phyloP scores from a whole-genome alignment of 1,140 invertebrate genomes.

The Leguminivora glycinivorella region DNA sequence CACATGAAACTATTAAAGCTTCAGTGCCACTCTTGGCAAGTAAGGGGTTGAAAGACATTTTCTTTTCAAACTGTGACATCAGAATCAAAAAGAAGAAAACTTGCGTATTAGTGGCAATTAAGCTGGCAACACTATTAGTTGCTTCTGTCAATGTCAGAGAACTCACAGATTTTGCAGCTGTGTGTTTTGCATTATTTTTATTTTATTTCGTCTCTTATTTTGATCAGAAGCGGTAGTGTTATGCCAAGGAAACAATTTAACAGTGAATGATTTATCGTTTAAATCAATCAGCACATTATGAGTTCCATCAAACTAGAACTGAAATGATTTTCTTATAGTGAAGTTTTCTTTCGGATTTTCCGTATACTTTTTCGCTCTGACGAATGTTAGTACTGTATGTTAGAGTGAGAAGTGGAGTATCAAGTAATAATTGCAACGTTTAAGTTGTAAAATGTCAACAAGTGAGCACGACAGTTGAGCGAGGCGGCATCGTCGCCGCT shows the following conservation, averaged over 20 bases:
- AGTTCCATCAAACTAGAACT: not conserved
- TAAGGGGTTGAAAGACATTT: too few relatives aligned
- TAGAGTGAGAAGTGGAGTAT: not conserved
- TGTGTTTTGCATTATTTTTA: not conserved
- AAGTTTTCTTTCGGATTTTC: not conserved
- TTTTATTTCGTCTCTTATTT: not conserved
- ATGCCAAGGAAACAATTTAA: not conserved
- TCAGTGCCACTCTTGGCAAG: too few relatives aligned
- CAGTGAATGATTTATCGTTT: not conserved
- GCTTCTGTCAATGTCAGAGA: not conserved
- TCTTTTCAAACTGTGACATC: too few relatives aligned
- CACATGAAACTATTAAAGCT: too few relatives aligned
- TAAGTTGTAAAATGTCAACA: conserved; percentile 44
- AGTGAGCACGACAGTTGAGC: conserved; percentile 55
- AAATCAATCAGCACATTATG: not conserved
- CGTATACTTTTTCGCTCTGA: not conserved
- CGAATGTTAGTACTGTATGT: not conserved
- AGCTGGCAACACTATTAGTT: not conserved
- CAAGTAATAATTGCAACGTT: not conserved
- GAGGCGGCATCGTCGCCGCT: conserved; percentile 54
- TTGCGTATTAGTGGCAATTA: not conserved
- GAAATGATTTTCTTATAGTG: not conserved
- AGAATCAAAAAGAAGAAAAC: too few relatives aligned
- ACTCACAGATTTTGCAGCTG: not conserved
- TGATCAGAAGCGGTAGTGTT: not conserved